Base-by-base conservation (phyloP, 2,888 invertebrate species). In the Calliphora vomitoria region DNA sequence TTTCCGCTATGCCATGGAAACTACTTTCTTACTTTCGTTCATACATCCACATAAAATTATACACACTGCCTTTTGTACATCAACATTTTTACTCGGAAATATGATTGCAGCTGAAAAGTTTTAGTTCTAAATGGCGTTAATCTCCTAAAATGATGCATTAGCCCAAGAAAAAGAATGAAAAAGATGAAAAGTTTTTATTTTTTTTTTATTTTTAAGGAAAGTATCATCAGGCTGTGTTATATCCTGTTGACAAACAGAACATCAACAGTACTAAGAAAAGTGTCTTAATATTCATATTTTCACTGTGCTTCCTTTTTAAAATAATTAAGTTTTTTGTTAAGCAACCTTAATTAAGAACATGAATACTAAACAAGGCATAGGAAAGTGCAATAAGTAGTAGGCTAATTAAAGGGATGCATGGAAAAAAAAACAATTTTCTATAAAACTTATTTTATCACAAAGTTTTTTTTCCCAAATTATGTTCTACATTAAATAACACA, bases 91-190 rank as follows among this genome's bases (percentile, higher is more conserved):
- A 44, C 72, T 44, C 38, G 62, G 11, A 55, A 64, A 58, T 60
- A 78, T 78, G 62, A 81, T 68, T 74, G 58, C 74, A 75, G 58
- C 35, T 66, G 66, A 76, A 69, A 84, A 87, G 75, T 75, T 87
- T 35, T 55, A 74, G 18, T 74, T 82, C 81, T 84, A 82, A 87
- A 87, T 87, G 84, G 81, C 84, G 84, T 87, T 87, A 84, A 87
- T 87, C 87, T 87, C n/a, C 87, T 84, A 82, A 87, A 87, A 87
- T 87, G 87, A 87, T 82, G 87, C 87, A 87, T 87, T 87, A 87
- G 84, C n/a, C 62, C n/a, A 50, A 84, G 62, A 72, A 87, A 8
- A 80, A 66, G 64, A 25, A 60, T n/a, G 4, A 38, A 20, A 75
- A 47, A 10, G 60, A 25, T 6, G 11, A 31, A 55, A 74, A 18